Base-by-base conservation (phyloP, 2,888 invertebrate species). In the Heteropelma amictum region DNA sequence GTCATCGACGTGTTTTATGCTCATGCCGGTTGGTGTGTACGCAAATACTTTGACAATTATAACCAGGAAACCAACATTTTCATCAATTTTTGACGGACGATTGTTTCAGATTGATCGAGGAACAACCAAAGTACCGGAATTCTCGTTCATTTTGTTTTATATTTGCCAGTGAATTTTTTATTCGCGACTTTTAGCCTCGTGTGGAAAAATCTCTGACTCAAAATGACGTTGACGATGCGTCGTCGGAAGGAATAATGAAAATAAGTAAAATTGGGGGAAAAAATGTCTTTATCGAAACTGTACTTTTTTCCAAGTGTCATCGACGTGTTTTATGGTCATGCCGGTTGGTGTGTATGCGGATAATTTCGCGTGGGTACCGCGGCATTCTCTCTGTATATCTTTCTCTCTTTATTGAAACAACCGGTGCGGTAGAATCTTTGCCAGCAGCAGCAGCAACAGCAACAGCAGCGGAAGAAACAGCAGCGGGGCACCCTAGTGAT, bases 401-500 rank as follows among this genome's bases (percentile, higher is more conserved):
- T 10, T 35, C 10, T 21, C 42, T 10, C 17, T 5, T 5, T 12
- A 35, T 58, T 68, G 70, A 60, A 72, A 63, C 64, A 71, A 61
- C 64, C 67, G 67, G 42, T 45, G 71, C 71, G 77, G 72, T 64
- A 72, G 45, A 69, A 28, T 42, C 21, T 33, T 21, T 35, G 38
- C 61, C 23, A 35, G 42, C 70, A 49, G 60, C 60, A 64, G 60
- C 69, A 74, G 51, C 14, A 51, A 53, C 60, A 64, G 60, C 69
- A 74, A 40, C 14, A 51, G 51, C 38, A 61, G 60, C 33, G 60
- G 63, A 61, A 65, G 61, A 26, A 65, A 56, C 65, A 53, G 53
- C 74, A 65, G 74, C 69, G 75, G 83, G 77, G 82, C 76, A 84
- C 83, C 88, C 86, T 87, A 86, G 88, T 88, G 88, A 88, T 89